These are phyloP conservation scores for Coptodon rendalli DNA, from an alignment of 2,113 vertebrate genomes.

Conservation along the genomic window DNA sequence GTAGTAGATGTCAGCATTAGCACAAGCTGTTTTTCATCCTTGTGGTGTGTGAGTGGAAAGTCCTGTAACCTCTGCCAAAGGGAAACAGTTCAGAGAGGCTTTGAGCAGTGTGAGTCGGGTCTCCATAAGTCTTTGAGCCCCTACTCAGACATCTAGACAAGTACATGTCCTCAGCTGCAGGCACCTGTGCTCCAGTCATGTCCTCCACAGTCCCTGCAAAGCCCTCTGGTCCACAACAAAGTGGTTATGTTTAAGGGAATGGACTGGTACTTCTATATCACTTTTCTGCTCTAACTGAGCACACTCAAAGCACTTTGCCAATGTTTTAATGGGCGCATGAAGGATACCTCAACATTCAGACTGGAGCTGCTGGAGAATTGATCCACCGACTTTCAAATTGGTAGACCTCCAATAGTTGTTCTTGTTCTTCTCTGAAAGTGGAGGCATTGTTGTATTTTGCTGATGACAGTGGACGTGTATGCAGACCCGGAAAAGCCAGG, in stretches of 20 bases:
- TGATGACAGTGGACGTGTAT: background rate
- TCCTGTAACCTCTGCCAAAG: background rate
- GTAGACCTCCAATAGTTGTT: background rate
- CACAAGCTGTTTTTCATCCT: background rate
- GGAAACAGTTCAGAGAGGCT: background rate
- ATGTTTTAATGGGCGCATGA: background rate
- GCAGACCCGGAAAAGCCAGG: background rate
- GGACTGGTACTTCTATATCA: background rate
- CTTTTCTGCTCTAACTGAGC: background rate
- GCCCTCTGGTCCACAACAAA: rapidly evolving
- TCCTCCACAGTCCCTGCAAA: background rate
- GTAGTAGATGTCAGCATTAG: background rate
- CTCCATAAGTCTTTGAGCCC: background rate
- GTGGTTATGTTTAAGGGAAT: background rate
- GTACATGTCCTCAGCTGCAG: background rate
- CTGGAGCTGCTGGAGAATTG: background rate
- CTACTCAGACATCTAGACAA: background rate
- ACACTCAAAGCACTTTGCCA: background rate
- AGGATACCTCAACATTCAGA: background rate
- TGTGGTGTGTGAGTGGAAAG: background rate
- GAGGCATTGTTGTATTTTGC: background rate
- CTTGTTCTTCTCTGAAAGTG: background rate
- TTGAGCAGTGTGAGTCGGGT: background rate
- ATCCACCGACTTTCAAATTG: background rate
- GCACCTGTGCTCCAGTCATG: background rate